Evolutionary conservation across 2,113 vertebrate species (phyloP), one percentile per base, ranked within the genome.

Genomic region (Polypterus senegalus): DNA sequence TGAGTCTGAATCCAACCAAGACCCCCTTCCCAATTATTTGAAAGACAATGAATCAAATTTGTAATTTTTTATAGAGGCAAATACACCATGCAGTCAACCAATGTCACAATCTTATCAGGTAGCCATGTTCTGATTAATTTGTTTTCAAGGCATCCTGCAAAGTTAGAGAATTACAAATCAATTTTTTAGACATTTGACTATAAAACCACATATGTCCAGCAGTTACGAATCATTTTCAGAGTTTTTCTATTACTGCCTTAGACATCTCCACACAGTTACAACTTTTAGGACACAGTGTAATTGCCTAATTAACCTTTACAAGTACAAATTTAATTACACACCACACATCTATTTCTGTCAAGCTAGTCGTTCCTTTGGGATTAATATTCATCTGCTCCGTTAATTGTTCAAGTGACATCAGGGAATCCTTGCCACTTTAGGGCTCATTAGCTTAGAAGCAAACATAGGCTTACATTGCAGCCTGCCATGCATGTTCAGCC

Each of bases 261-360:
- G 56, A 58, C 56, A 58, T 27, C 56, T 58, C 46, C 43, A 27
- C 56, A 58, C 56, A 58, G 46, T 58, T 58, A 58, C 44, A 58
- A 58, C 56, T 58, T 56, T 58, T 27, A 58, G 46, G 56, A 44
- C 56, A 58, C 46, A 8, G 56, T 45, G 43, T 58, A 58, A 58
- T 58, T 58, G 56, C 56, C 56, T 58, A 58, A 58, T 58, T 58
- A 58, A 58, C 56, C 56, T 58, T 58, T 58, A 45, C 56, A 58
- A 58, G 56, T 58, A 58, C 56, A 58, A 11, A 58, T 58, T 58
- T 58, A 58, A 58, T 58, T 58, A 58, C 56, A 58, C 27, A 5
- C 27, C 46, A 45, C n/a, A 58, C 56, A 58, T 58, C n/a, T 58
- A 58, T 58, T 58, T 7, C 56, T 45, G 56, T 58, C 56, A 58